Evolutionary conservation across 2,113 vertebrate species (phyloP), one percentile per base, ranked within the genome.

Genomic region (Pseudorasbora parva): DNA sequence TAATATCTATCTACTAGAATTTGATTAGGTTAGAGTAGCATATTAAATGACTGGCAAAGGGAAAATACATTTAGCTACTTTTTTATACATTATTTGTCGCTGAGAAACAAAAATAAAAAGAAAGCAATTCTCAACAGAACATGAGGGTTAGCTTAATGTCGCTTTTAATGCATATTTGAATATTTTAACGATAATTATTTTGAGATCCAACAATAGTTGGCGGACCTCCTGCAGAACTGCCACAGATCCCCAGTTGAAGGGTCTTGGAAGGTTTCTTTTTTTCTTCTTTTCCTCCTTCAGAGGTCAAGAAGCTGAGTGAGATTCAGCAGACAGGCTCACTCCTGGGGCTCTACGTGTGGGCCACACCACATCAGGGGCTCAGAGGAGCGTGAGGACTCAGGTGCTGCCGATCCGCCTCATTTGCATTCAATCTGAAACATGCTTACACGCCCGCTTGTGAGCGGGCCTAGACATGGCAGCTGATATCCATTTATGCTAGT

Each of bases 351-450:
- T 21, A 64, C 3, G 10, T 49, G 59, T 49, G 25, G 41, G 45
- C 59, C 43, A 2, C 43, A 49, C 43, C 78, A 66, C 60, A 64
- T 47, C 78, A 79, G 59, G 27, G 33, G 11, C 75, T 74, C 75
- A 59, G 30, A 21, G 54, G 54, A 59, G 75, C 21, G 2, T 21
- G 2, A 59, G 54, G 78, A 66, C 78, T 64, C 78, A 79, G 60
- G 60, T 64, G 78, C 59, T 49, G 43, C 17, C 41, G 60, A 79
- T 79, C 9, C 60, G 59, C 43, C 78, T 79, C 78, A 49, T 79
- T 79, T 81, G 30, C 30, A 69, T 81, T 81, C 47, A 81, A 81
- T 69, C 79, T 81, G 11, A 81, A 75, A 76, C 43, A 76, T 66
- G 57, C 74, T 66, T 83, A 62, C 60, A 45, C 54, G 60, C 75